Percentiles rank a stretch among this genome's conserved stretches.
Conservation (phyloP, 2,888 invertebrate genomes). For the Theretra japonica region DNA sequence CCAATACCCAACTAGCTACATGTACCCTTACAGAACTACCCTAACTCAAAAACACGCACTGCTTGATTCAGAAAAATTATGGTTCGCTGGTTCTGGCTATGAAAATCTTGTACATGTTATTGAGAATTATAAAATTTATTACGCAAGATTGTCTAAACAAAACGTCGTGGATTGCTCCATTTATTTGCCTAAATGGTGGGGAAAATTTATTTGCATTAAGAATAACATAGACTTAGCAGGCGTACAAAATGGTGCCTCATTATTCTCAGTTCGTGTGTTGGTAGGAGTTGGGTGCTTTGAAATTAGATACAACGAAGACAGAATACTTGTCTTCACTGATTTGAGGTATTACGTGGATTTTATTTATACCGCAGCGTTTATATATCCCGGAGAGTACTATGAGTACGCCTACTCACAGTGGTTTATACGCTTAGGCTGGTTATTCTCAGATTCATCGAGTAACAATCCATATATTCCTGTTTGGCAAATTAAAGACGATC, state of each 20-base stretch:
- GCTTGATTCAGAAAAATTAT: slow-evolving; percentile 26
- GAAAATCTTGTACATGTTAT: slow-evolving; percentile 52
- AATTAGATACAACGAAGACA: slow-evolving; percentile 63
- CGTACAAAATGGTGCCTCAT: slow-evolving; percentile 57
- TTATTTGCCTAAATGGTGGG: slow-evolving; percentile 67
- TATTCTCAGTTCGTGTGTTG: slow-evolving; percentile 40
- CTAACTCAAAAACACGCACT: slow-evolving; percentile 31
- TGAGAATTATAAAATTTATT: slow-evolving; percentile 62
- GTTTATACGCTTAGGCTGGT: slow-evolving; percentile 34
- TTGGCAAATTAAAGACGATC: slow-evolving; percentile 32
- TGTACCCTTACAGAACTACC: slow-evolving; percentile 45
- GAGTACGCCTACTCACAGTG: slow-evolving; percentile 69
- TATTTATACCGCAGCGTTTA: slow-evolving; percentile 44
- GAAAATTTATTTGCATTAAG: slow-evolving; percentile 64
- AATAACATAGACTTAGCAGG: slow-evolving; percentile 49
- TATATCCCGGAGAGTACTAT: slow-evolving; percentile 56
- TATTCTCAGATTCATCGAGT: background rate
- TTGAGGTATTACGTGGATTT: slow-evolving; percentile 55
- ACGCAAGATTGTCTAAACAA: background rate
- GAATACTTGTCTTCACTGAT: slow-evolving; percentile 64
- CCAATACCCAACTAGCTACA: slow-evolving; percentile 32
- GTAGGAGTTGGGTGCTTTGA: slow-evolving; percentile 64
- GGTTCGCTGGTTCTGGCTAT: slow-evolving; percentile 57
- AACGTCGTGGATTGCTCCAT: slow-evolving; percentile 55
- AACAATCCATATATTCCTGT: slow-evolving; percentile 38